Evolutionary conservation across 2,888 invertebrate species (phyloP).

Genomic region (Ichneumoninae sp.): DNA sequence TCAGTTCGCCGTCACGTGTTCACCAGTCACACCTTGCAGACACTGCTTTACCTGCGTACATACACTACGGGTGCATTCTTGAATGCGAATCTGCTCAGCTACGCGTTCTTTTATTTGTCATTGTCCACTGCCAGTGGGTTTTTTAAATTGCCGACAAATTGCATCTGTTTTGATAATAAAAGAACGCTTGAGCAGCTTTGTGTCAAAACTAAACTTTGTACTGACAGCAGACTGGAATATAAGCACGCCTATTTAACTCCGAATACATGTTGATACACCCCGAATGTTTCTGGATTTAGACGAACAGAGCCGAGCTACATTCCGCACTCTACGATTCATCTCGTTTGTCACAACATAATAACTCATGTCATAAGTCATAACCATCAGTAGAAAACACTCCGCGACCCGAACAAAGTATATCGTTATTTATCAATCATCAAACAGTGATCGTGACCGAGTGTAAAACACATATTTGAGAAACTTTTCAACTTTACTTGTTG

Average conservation of each 20-base stretch:
- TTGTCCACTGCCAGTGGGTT: no score
- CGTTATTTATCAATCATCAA: background rate
- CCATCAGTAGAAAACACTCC: background rate
- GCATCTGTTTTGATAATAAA: no score
- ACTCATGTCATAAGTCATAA: background rate
- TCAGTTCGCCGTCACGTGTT: conserved; percentile 4
- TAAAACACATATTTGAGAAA: background rate
- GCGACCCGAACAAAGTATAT: background rate
- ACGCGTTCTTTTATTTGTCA: background rate
- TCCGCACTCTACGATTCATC: background rate
- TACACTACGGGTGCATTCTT: background rate
- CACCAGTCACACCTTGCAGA: background rate
- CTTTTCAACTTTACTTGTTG: conserved; percentile 25
- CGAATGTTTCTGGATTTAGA: no score
- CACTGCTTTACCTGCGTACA: background rate
- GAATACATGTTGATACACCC: no score
- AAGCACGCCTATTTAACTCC: no score
- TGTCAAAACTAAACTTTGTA: no score
- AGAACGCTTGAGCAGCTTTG: no score
- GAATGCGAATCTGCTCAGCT: no score
- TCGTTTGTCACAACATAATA: background rate
- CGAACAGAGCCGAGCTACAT: no score
- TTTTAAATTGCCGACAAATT: no score
- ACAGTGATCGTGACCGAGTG: background rate
- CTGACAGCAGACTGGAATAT: no score